phyloP scores from a whole-genome alignment of 2,888 invertebrate genomes.

The Sthenelais limicola region DNA sequence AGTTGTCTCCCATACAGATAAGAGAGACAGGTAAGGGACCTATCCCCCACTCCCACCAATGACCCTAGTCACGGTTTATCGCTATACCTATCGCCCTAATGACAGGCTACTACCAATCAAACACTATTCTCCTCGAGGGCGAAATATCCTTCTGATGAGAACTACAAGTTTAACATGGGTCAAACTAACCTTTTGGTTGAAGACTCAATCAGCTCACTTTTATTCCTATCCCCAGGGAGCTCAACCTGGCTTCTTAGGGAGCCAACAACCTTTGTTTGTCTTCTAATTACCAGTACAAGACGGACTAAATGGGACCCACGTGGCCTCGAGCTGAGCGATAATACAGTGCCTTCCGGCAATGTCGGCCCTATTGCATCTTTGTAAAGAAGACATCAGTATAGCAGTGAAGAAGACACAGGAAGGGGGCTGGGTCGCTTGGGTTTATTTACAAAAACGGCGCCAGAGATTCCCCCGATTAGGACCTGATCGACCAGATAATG shows the following conservation, averaged over 20 bases:
- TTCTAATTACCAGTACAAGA: constrained; percentile 34
- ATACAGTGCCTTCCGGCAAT: not conserved
- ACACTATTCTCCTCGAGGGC: no score
- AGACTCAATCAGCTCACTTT: not conserved
- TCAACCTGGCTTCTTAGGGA: constrained; percentile 4
- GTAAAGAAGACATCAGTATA: constrained; percentile 37
- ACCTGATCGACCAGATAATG: constrained; percentile 17
- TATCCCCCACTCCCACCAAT: no score
- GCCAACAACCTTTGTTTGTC: constrained; percentile 32
- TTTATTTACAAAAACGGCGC: constrained; percentile 6
- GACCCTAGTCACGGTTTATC: no score
- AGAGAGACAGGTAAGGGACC: no score
- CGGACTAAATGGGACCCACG: constrained; percentile 25
- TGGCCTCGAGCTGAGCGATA: constrained; percentile 32
- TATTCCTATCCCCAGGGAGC: not conserved
- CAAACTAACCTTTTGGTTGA: no score
- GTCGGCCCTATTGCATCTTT: not conserved
- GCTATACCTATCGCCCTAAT: no score
- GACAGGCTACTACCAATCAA: no score
- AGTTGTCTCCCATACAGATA: no score
- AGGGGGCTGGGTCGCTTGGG: not conserved
- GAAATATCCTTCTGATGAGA: no score
- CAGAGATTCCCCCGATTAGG: not conserved
- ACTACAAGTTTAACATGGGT: no score
- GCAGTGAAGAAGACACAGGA: not conserved